Conservation (phyloP, 2,797 vertebrate genomes). For the Lateolabrax maculatus region DNA sequence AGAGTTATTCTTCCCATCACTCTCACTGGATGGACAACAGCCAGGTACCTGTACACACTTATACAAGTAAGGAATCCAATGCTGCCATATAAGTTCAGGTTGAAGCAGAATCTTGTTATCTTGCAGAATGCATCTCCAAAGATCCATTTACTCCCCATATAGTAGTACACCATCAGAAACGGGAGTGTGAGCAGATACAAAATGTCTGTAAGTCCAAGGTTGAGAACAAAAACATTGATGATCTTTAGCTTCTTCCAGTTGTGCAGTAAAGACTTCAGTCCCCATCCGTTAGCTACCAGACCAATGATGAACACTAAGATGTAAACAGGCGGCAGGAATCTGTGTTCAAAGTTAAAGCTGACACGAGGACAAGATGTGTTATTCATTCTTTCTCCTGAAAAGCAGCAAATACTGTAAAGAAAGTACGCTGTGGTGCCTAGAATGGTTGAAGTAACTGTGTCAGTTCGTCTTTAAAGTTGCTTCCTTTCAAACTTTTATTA, state of each 20-base stretch:
- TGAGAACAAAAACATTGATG: constrained; percentile 83
- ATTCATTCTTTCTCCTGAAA: constrained; percentile 13
- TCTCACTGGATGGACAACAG: constrained; percentile 85
- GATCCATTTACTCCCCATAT: too few relatives aligned
- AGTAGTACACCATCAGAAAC: constrained; percentile 86
- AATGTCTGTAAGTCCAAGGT: constrained; percentile 87
- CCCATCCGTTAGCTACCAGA: constrained; percentile 82
- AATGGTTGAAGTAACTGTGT: too few relatives aligned
- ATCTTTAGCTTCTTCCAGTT: constrained; percentile 71
- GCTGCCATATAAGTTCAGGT: constrained; percentile 88
- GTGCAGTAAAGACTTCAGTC: constrained; percentile 80
- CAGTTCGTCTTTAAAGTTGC: too few relatives aligned
- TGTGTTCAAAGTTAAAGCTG: constrained; percentile 68
- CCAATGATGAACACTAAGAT: constrained; percentile 84
- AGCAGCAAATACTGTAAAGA: too few relatives aligned
- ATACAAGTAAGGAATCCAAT: constrained; percentile 90
- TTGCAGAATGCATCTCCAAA: constrained; percentile 84
- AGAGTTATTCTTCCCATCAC: constrained; percentile 77
- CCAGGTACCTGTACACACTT: constrained; percentile 87
- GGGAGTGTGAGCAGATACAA: constrained; percentile 87
- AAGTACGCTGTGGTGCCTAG: too few relatives aligned
- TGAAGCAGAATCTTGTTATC: constrained; percentile 84
- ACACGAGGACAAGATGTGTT: constrained; percentile 7
- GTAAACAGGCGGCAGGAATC: constrained; percentile 82
- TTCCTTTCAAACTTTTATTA: too few relatives aligned